Percentiles rank a stretch among this genome's conserved stretches.
Evolutionary conservation across 1,140 invertebrate genomes (phyloP).

Genomic region (Euschistus heros): DNA sequence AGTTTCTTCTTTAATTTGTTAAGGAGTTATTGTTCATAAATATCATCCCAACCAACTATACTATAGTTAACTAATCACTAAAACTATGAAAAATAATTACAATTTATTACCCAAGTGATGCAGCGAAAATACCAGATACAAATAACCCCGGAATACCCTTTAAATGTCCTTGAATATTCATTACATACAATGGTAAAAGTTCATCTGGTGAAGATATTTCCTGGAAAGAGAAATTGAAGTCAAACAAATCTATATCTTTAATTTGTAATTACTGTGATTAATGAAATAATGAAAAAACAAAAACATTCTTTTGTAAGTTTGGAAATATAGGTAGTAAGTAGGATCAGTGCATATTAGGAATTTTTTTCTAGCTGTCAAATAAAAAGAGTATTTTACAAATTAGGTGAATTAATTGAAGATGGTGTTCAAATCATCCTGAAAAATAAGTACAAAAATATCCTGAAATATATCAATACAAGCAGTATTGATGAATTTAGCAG

Average conservation of each 20-base stretch:
- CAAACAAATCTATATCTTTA: neutral
- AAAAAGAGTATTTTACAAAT: too few species aligned
- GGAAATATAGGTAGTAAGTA: too few species aligned
- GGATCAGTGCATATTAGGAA: too few species aligned
- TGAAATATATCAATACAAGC: too few species aligned
- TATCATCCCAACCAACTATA: neutral
- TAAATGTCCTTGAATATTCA: slow-evolving; percentile 58
- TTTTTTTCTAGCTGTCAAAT: too few species aligned
- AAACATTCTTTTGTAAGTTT: too few species aligned
- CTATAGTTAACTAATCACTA: neutral
- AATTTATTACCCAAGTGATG: slow-evolving; percentile 53
- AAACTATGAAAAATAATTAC: neutral
- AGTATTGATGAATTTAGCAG: too few species aligned
- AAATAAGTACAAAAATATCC: too few species aligned
- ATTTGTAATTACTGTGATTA: too few species aligned
- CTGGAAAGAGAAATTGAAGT: slow-evolving; percentile 23
- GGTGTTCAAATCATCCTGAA: too few species aligned
- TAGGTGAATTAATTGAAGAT: too few species aligned
- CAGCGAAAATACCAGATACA: slow-evolving; percentile 68
- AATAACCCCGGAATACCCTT: slow-evolving; percentile 77
- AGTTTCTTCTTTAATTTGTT: neutral
- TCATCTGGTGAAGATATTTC: slow-evolving; percentile 56
- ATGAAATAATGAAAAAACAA: too few species aligned
- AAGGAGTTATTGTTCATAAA: neutral
- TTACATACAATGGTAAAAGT: slow-evolving; percentile 73